These are phyloP conservation scores for Nebria brevicollis DNA, from an alignment of 2,888 invertebrate species.

Conservation along the genomic window DNA sequence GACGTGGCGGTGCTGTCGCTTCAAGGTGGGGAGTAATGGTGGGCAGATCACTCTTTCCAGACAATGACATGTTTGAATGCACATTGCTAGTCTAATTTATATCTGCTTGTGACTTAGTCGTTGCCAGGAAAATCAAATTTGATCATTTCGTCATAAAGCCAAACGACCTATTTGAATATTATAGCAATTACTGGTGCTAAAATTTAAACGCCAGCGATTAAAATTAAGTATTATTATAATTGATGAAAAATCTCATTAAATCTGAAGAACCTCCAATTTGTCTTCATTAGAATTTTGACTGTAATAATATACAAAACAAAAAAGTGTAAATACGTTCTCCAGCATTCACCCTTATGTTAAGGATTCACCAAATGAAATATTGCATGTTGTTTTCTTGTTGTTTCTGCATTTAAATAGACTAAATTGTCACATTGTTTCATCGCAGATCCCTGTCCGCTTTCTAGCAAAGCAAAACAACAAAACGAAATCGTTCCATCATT, in stretches of 20 bases:
- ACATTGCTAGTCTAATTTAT: slow-evolving; percentile 39
- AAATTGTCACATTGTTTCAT: not conserved
- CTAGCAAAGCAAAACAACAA: not conserved
- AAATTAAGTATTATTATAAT: not conserved
- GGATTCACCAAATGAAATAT: not conserved
- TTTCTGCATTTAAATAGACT: not conserved
- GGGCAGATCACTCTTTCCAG: not conserved
- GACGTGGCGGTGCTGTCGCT: not conserved
- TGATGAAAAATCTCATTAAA: too few species aligned
- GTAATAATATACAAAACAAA: too few species aligned
- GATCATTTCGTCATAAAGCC: slow-evolving; percentile 30
- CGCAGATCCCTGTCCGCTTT: not conserved
- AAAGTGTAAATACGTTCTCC: too few species aligned
- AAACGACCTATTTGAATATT: slow-evolving; percentile 36
- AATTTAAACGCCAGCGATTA: not conserved
- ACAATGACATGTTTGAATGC: slow-evolving; percentile 20
- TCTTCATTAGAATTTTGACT: too few species aligned
- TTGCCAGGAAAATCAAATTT: slow-evolving; percentile 35
- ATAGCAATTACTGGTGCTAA: not conserved
- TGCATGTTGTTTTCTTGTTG: not conserved
- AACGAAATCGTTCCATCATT: not conserved
- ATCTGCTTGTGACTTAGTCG: slow-evolving; percentile 31
- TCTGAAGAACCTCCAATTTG: too few species aligned
- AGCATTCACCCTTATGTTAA: too few species aligned
- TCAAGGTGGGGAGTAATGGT: not conserved